phyloP scores from a whole-genome alignment of 2,888 invertebrate genomes.

The Apamea sordens region DNA sequence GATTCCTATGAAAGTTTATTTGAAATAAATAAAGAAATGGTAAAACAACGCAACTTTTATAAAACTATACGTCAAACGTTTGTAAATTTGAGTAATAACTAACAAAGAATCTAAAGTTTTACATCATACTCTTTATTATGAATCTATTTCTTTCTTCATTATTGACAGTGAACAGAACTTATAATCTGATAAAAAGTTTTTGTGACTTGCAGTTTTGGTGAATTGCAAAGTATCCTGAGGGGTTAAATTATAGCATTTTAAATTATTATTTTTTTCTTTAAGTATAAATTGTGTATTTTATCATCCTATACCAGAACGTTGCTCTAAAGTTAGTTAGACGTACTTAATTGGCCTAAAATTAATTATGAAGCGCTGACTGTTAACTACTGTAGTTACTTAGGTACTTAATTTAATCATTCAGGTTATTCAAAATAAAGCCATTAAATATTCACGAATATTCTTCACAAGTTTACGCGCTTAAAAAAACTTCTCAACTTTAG shows the following conservation, averaged over 20 bases:
- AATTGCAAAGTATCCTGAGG: background rate
- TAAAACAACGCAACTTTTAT: background rate
- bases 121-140: background rate
- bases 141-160: background rate
- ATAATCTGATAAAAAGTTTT: background rate
- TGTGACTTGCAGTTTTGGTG: background rate
- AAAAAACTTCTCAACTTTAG: slow-evolving; percentile 25
- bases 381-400: background rate
- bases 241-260: background rate
- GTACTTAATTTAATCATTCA: background rate
- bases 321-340: background rate
- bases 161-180: too few relatives aligned
- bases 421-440: background rate
- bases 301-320: background rate
- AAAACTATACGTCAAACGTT: background rate
- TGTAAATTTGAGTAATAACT: background rate
- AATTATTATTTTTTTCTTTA: background rate
- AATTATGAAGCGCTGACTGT: background rate
- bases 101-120: background rate
- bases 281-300: background rate
- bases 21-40: background rate
- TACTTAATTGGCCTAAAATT: background rate
- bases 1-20: background rate
- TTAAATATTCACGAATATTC: background rate
- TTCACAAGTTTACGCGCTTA: slow-evolving; percentile 7